Evolutionary conservation across 2,113 vertebrate genomes (phyloP), one percentile per base, ranked within the genome.

Genomic region (Engystomops pustulosus): DNA sequence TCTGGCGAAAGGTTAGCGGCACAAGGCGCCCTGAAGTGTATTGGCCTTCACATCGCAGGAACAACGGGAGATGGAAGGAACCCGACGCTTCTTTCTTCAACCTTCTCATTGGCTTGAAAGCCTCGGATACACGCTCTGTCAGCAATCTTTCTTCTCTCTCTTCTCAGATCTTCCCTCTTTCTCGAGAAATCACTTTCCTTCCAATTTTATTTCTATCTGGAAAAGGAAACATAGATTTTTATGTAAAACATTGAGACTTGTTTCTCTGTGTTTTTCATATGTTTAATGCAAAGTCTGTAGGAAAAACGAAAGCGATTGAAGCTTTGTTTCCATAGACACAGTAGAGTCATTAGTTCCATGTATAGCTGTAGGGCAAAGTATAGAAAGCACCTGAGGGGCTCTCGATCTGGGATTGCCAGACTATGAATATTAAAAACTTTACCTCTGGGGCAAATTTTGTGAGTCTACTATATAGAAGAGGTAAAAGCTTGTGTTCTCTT

Each of bases 51-150:
- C 32, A 18, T 34, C 14, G 49, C 34, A 17, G 23, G 49, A 14
- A 12, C 80, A 58, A 68, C 18, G 51, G 80, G 68, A 58, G 47
- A 72, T 7, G 4, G 32, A n/a, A 32, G 65, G 27, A 44, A 11
- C 62, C 47, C 32, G 49, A 55, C 23, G 67, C 67, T 49, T 23
- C 44, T 70, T 38, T 70, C 67, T 70, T 81, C 67, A 81, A 44
- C 68, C 68, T 71, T 81, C 71, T 81, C 80, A 41, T 36, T 20
- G 49, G 6, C 45, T 38, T 71, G 34, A 81, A 71, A 81, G 68
- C 1, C 67, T 53, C 3, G 1, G 44, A 45, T 32, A 49, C 36
- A 47, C 32, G 60, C 78, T 45, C 23, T 45, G 41, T 4, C 65
- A 3, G 45, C n/a, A n/a, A n/a, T 27, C 62, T 81, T 70, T 81